Conservation (phyloP, 2,888 invertebrate genomes). For the Zelleria hepariella region DNA sequence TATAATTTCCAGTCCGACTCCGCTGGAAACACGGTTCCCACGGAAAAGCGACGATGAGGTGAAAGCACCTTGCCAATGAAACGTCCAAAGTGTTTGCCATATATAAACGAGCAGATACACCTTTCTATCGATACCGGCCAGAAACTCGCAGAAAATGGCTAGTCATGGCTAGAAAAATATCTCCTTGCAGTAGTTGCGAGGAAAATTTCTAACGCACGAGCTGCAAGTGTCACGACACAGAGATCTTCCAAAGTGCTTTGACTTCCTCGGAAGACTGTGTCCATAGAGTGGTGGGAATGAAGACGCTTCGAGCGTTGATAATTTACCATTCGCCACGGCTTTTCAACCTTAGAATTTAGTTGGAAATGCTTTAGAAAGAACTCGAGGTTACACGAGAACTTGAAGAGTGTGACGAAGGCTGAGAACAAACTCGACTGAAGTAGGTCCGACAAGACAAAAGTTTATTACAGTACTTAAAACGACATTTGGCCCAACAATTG, state of each 20-base stretch:
- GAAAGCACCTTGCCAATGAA: conserved; percentile 1
- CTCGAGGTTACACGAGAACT: neutral
- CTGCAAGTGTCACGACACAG: conserved; percentile 12
- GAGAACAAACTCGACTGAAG: conserved; percentile 1
- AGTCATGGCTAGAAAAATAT: neutral
- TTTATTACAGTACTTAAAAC: conserved; percentile 10
- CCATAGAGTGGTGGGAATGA: conserved; percentile 13
- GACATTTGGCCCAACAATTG: conserved; percentile 28
- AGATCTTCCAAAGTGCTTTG: conserved; percentile 13
- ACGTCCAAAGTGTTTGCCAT: neutral
- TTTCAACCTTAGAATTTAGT: neutral
- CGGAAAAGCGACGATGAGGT: conserved; percentile 4
- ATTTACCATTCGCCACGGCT: conserved; percentile 24
- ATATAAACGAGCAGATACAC: neutral
- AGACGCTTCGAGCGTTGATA: conserved; percentile 20
- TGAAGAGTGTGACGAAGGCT: conserved; percentile 9
- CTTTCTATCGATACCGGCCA: neutral
- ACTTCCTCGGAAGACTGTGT: conserved; percentile 16
- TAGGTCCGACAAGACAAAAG: conserved; percentile 17
- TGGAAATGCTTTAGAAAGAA: conserved; percentile 3
- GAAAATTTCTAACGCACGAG: neutral
- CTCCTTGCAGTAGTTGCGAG: neutral
- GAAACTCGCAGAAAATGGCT: neutral
- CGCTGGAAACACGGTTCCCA: conserved; percentile 12
- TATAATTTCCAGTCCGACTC: conserved; percentile 15